These are phyloP conservation scores for Chiroxiphia lanceolata DNA, from an alignment of 2,797 vertebrate genomes.

Conservation along the genomic window DNA sequence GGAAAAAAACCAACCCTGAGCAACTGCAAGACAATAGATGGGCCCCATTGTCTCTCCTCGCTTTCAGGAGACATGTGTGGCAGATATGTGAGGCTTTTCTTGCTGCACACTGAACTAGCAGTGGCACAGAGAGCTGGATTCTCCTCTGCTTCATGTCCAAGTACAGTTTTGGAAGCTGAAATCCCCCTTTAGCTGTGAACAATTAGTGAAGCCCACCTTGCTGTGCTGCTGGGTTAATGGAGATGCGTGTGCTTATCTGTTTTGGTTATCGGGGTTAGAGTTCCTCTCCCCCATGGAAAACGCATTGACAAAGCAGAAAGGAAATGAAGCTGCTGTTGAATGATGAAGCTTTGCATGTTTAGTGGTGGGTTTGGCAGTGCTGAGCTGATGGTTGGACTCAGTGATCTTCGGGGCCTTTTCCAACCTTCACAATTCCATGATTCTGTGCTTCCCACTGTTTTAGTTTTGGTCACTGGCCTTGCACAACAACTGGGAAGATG, in stretches of 20 bases:
- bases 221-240: not conserved
- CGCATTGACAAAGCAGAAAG: conserved; percentile 42
- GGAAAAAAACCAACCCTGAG: not conserved
- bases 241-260: conserved; percentile 22
- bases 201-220: not conserved
- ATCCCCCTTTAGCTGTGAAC: not conserved
- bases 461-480: conserved; percentile 8
- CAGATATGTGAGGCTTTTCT: conserved; percentile 1
- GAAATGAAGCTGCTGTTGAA: conserved; percentile 25
- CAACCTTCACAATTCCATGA: not conserved
- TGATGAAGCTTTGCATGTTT: not conserved
- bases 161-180: not conserved
- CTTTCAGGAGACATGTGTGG: conserved; percentile 12
- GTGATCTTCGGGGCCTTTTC: not conserved
- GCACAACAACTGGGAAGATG: not conserved
- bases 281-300: conserved; percentile 55
- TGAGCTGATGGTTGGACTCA: not conserved
- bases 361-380: not conserved
- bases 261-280: conserved; percentile 25
- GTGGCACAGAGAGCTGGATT: not conserved
- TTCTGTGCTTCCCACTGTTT: conserved; percentile 20
- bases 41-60: not conserved
- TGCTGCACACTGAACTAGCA: not conserved
- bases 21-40: conserved; percentile 39
- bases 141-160: not conserved